These are phyloP conservation scores for Capreolus pygargus DNA, from an alignment of 2,113 vertebrate genomes.

Conservation along the genomic window DNA sequence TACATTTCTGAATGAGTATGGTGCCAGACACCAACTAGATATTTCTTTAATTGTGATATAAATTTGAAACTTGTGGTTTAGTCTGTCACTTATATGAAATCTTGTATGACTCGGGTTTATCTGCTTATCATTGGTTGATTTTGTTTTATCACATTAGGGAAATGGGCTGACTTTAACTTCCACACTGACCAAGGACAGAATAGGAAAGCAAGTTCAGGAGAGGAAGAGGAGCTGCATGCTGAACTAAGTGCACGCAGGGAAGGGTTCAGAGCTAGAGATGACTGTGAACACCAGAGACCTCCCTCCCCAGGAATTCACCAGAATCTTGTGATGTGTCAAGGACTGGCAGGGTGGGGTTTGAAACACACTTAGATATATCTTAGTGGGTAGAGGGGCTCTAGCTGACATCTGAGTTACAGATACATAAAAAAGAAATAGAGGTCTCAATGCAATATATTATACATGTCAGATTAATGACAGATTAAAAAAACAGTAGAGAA, in stretches of 20 bases:
- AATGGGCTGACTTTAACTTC: not conserved
- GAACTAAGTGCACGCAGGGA: not conserved
- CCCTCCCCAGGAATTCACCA: not conserved
- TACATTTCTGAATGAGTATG: not conserved
- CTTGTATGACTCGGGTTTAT: not conserved
- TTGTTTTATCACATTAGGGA: not conserved
- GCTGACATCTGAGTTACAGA: conserved; percentile 26
- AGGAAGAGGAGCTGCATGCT: not conserved
- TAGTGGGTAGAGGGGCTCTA: not conserved
- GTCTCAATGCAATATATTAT: not conserved
- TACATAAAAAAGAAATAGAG: conserved; percentile 28
- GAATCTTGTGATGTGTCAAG: not conserved
- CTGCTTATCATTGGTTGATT: not conserved
- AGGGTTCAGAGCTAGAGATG: not conserved
- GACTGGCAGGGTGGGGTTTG: not conserved
- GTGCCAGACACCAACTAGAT: not conserved
- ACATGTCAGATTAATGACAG: conserved; percentile 41
- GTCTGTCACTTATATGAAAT: not conserved
- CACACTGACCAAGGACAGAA: not conserved
- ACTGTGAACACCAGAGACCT: rapidly evolving
- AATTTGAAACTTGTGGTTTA: not conserved
- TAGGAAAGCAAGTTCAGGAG: not conserved
- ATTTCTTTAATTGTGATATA: not conserved
- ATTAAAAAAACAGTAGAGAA: not conserved
- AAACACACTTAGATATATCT: not conserved